phyloP scores from a whole-genome alignment of 2,888 invertebrate genomes.

The Therioaphis trifolii region DNA sequence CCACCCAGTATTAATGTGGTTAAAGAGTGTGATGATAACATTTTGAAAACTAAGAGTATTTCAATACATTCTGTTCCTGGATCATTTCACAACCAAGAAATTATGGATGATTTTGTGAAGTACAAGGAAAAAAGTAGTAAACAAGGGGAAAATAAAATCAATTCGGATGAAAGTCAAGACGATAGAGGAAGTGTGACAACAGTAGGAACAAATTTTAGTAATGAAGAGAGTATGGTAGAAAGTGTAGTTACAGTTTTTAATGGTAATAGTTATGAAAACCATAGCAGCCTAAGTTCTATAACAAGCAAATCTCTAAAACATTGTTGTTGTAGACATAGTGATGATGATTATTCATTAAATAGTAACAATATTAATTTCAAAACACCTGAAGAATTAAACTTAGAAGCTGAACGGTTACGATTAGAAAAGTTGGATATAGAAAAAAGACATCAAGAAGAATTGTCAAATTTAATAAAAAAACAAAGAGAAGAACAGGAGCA shows the following conservation, averaged over 20 bases:
- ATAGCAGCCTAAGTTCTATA: slow-evolving; percentile 26
- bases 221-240: slow-evolving; percentile 39
- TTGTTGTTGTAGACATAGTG: slow-evolving; percentile 56
- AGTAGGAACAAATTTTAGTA: no score
- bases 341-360: slow-evolving; percentile 52
- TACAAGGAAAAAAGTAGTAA: neutral
- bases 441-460: slow-evolving; percentile 54
- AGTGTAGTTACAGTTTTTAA: slow-evolving; percentile 36
- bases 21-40: neutral
- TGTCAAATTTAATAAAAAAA: slow-evolving; percentile 54
- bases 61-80: slow-evolving; percentile 45
- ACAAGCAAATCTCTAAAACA: slow-evolving; percentile 42
- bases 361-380: slow-evolving; percentile 38
- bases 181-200: slow-evolving; percentile 7
- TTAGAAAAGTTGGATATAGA: slow-evolving; percentile 45
- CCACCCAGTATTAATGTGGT: slow-evolving; percentile 1
- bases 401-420: slow-evolving; percentile 41
- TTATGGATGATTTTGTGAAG: neutral
- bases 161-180: slow-evolving; percentile 20
- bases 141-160: neutral
- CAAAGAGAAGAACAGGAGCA: slow-evolving; percentile 52
- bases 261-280: slow-evolving; percentile 26
- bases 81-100: slow-evolving; percentile 4
- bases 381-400: slow-evolving; percentile 46
- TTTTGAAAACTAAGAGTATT: slow-evolving; percentile 38